These are phyloP conservation scores for Pristionchus exspectatus DNA, from an alignment of 2,888 invertebrate species.

Conservation along the genomic window DNA sequence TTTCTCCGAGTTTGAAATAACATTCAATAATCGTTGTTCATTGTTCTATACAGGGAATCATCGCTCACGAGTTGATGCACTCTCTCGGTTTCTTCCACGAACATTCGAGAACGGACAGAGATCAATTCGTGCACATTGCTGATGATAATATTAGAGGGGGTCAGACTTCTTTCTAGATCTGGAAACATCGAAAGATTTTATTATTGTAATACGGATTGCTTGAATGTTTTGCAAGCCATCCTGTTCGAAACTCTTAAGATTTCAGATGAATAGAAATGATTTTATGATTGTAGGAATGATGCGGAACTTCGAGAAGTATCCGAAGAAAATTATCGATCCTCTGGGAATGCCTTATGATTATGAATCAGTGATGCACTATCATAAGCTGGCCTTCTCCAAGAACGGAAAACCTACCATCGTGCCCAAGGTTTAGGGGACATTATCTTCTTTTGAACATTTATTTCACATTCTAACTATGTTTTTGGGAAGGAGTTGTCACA, in stretches of 20 bases:
- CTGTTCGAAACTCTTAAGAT: no score
- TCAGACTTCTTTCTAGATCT: conserved; percentile 77
- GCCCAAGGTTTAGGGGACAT: no score
- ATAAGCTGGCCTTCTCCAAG: conserved; percentile 81
- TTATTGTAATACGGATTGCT: no score
- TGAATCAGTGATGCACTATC: conserved; percentile 87
- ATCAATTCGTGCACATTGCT: conserved; percentile 86
- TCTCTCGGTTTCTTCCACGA: conserved; percentile 89
- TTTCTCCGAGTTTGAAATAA: no score
- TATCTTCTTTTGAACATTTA: no score
- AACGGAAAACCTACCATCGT: conserved; percentile 81
- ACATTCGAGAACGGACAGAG: conserved; percentile 88
- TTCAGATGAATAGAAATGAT: conserved; percentile 49
- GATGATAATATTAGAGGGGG: conserved; percentile 86
- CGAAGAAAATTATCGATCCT: conserved; percentile 79
- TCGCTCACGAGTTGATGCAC: conserved; percentile 88
- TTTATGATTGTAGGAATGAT: conserved; percentile 79
- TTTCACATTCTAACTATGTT: no score
- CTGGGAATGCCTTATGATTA: conserved; percentile 86
- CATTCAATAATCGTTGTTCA: not conserved
- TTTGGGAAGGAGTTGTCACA: no score
- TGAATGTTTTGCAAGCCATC: no score
- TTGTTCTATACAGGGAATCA: conserved; percentile 81
- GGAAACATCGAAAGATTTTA: no score
- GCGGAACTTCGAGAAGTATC: conserved; percentile 82